Conservation (phyloP, 1,140 invertebrate species). For the Littorina saxatilis region DNA sequence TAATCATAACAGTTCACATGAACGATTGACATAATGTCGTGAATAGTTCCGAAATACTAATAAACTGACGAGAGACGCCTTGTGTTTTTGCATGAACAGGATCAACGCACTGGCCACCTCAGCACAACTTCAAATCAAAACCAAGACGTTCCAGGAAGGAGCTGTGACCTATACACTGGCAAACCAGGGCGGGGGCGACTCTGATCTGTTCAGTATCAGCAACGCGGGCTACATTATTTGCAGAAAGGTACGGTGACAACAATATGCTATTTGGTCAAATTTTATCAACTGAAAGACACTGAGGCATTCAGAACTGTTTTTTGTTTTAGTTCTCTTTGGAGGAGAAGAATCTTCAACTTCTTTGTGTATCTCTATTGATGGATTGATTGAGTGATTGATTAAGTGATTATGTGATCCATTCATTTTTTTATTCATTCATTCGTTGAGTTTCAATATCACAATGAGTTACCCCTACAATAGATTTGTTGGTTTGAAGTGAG, state of each 20-base stretch:
- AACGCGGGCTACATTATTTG: background rate
- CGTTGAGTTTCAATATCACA: no score
- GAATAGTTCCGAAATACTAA: background rate
- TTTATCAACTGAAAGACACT: background rate
- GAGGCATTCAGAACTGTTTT: background rate
- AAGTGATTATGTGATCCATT: no score
- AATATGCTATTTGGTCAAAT: background rate
- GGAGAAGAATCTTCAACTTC: background rate
- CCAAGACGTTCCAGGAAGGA: slow-evolving; percentile 1
- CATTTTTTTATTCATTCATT: no score
- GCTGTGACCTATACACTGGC: background rate
- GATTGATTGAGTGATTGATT: no score
- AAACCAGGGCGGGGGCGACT: background rate
- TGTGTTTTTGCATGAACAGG: background rate
- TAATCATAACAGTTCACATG: background rate
- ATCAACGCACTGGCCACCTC: background rate
- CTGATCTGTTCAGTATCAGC: background rate
- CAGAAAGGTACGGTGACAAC: background rate
- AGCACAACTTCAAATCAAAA: background rate
- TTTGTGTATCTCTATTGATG: background rate
- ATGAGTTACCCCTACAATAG: no score
- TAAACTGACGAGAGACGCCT: background rate
- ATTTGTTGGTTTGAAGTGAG: no score
- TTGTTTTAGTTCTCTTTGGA: background rate
- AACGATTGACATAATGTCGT: background rate